Percentiles rank a stretch among this genome's conserved stretches.
Conservation (phyloP, 1,140 invertebrate genomes). For the Cherax quadricarinatus region DNA sequence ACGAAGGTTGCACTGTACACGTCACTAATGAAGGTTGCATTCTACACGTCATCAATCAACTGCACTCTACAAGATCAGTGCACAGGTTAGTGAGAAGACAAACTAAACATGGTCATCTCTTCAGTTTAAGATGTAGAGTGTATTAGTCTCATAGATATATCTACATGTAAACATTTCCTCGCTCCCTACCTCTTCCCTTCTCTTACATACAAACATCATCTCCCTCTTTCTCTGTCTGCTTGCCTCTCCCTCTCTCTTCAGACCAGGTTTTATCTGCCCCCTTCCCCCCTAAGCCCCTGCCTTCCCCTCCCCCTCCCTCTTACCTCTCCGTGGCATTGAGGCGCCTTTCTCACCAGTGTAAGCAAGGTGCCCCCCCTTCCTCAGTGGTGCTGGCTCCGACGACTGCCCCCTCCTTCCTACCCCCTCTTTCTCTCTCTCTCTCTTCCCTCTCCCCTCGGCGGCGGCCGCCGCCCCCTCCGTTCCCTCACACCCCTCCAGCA, state of each 20-base stretch:
- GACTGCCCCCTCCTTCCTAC: background rate
- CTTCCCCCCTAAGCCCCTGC: background rate
- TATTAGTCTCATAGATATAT: no score
- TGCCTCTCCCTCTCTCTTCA: background rate
- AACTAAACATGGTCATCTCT: no score
- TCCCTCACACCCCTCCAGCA: slow-evolving; percentile 37
- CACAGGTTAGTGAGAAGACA: no score
- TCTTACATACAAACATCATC: background rate
- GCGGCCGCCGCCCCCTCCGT: background rate
- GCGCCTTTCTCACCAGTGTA: slow-evolving; percentile 4
- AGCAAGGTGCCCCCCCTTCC: background rate
- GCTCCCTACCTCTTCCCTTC: background rate
- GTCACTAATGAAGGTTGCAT: no score
- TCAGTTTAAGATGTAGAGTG: no score
- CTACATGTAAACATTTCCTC: background rate
- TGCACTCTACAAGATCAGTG: no score
- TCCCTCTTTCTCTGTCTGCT: background rate
- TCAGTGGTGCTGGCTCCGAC: background rate
- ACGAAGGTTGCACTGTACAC: no score
- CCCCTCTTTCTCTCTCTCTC: slow-evolving; percentile 1
- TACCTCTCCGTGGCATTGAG: background rate
- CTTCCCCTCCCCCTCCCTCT: background rate
- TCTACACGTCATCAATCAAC: no score
- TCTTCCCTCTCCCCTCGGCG: background rate
- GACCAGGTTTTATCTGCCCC: background rate